Evolutionary conservation across 2,113 vertebrate species (phyloP).

Genomic region (Cyanoderma ruficeps): DNA sequence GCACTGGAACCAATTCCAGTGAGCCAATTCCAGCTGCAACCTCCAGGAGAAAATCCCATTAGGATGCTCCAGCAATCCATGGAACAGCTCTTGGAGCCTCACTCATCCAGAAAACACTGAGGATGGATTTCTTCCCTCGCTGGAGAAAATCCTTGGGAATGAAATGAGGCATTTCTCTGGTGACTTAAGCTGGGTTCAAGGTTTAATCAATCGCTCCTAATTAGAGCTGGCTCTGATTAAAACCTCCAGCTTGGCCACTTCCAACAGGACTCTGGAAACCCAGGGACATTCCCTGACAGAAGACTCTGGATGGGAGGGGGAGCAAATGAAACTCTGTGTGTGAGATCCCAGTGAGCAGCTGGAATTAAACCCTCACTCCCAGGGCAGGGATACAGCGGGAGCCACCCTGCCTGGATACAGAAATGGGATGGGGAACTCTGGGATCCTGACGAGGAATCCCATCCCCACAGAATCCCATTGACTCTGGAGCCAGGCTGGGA

Average conservation of each 20-base stretch:
- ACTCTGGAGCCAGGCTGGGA: neutral
- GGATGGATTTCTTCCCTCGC: neutral
- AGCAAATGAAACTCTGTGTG: rapidly evolving
- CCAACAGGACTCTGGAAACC: neutral
- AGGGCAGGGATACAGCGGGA: neutral
- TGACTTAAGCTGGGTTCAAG: neutral
- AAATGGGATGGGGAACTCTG: rapidly evolving
- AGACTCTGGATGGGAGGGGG: rapidly evolving
- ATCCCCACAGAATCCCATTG: neutral
- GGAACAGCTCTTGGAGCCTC: neutral
- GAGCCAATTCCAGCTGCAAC: neutral
- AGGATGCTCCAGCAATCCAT: neutral
- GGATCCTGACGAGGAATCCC: neutral
- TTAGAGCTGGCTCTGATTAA: neutral
- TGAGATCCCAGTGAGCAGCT: rapidly evolving
- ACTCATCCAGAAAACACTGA: neutral
- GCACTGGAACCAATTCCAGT: neutral
- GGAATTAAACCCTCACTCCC: rapidly evolving
- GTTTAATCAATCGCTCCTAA: neutral
- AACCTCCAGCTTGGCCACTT: neutral
- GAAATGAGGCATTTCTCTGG: neutral
- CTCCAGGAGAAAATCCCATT: neutral
- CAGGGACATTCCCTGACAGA: neutral
- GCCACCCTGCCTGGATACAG: rapidly evolving
- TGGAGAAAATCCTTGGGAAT: neutral